These are phyloP conservation scores for Apotomis turbidana DNA, from an alignment of 2,888 invertebrate genomes.

Conservation along the genomic window DNA sequence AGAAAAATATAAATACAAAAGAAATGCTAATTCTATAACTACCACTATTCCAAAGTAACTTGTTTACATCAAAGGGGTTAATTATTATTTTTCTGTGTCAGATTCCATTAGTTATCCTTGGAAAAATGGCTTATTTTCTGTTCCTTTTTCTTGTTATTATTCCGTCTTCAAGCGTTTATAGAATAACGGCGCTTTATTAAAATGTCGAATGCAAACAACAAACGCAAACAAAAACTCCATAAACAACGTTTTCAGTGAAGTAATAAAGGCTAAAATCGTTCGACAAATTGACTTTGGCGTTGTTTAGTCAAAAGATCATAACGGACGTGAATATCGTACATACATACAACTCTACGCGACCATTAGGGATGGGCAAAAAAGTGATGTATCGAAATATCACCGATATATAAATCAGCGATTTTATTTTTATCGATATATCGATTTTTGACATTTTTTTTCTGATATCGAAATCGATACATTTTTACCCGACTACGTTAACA, in stretches of 20 bases:
- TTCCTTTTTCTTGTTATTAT: slow-evolving; percentile 8
- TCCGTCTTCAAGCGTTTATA: slow-evolving; percentile 9
- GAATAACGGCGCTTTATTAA: slow-evolving; percentile 16
- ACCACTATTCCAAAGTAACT: background rate
- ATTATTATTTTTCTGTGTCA: background rate
- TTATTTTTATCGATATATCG: no score
- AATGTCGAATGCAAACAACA: slow-evolving; percentile 20
- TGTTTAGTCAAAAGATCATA: background rate
- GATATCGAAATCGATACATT: no score
- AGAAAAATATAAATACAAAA: background rate
- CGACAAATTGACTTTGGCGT: background rate
- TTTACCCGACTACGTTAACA: no score
- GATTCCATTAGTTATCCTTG: slow-evolving; percentile 6
- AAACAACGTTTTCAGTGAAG: slow-evolving; percentile 16
- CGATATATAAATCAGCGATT: no score
- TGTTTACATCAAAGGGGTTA: slow-evolving; percentile 2
- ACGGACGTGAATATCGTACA: background rate
- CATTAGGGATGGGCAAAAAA: no score
- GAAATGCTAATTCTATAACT: background rate
- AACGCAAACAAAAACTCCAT: slow-evolving; percentile 12
- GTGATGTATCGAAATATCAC: no score
- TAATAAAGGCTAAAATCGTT: slow-evolving; percentile 6
- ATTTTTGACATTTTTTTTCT: no score
- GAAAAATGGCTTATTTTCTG: slow-evolving; percentile 30
- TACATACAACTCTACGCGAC: background rate